Percentiles rank a stretch among this genome's conserved stretches.
phyloP scores from a whole-genome alignment of 1,140 invertebrate species.

The Drosophila kanapiae region DNA sequence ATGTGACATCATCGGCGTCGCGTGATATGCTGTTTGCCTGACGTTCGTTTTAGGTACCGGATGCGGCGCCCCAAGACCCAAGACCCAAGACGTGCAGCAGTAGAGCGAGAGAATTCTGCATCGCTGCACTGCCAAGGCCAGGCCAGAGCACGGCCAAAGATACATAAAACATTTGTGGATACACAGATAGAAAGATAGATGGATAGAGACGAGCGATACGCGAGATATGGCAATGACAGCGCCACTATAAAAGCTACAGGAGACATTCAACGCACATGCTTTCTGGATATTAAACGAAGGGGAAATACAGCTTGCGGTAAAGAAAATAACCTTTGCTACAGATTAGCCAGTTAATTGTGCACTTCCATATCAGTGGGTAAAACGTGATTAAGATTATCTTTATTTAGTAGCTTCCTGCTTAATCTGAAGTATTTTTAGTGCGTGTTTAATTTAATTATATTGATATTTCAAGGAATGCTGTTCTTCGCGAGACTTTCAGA shows the following conservation, averaged over 20 bases:
- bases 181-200: conserved; percentile 4
- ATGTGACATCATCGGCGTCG: conserved; percentile 77
- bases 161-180: conserved; percentile 4
- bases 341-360: background rate
- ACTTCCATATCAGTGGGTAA: too few species aligned
- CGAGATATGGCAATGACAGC: background rate
- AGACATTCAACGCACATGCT: background rate
- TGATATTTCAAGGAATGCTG: background rate
- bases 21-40: conserved; percentile 53
- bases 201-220: background rate
- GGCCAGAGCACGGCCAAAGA: conserved; percentile 2
- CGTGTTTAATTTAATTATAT: background rate
- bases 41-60: conserved; percentile 16
- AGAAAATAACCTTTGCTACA: background rate
- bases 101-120: conserved; percentile 49
- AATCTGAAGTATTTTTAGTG: background rate
- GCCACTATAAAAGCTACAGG: conserved; percentile 1
- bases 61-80: background rate
- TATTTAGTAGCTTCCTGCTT: background rate
- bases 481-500: background rate
- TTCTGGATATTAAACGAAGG: background rate
- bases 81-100: background rate
- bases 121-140: conserved; percentile 49
- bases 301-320: background rate
- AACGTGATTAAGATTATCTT: background rate